Evolutionary conservation across 1,140 invertebrate genomes (phyloP), one percentile per base, ranked within the genome.

Genomic region (Drosophila pachea): DNA sequence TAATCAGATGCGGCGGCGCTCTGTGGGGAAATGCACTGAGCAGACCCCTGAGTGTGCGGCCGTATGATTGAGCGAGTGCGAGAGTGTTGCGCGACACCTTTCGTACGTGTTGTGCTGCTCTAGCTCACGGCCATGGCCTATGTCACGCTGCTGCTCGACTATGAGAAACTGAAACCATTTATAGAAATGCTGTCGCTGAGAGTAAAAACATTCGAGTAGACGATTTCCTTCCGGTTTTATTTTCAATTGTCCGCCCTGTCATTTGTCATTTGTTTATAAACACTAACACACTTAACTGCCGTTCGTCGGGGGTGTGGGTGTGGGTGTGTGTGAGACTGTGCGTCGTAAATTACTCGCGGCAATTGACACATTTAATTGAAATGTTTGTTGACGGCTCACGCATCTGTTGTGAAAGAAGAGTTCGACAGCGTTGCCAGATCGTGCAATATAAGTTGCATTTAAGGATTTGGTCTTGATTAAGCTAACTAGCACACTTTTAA

Each of bases 241-340:
- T 74, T 84, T 74, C 81, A 84, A 84, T 84, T 84, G 81, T 74
- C 43, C 74, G 50, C 61, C 53, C 76, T 76, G 77, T 73, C 79
- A 59, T 79, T 84, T 82, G 78, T 84, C 79, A 78, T 83, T 83
- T 83, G 81, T 83, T 84, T 83, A 84, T 84, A 83, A 79, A 83
- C 79, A 86, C 38, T 22, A 22, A 77, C 59, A 71, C 63, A 58
- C 38, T 12, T 48, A 35, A 42, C n/a, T 52, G 45, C 16, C 42
- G 36, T 59, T 33, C 33, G 40, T 52, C 31, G 35, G 14, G 48
- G 14, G 9, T 55, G 31, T 59, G 62, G 22, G 35, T 67, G 47
- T 47, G 74, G 43, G 45, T 78, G 66, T 11, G 33, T 50, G 12
- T 49, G 35, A 16, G 67, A 16, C n/a, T 87, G 83, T 62, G 22